Evolutionary conservation across 2,797 vertebrate genomes (phyloP), one percentile per base, ranked within the genome.

Genomic region (Poeciliopsis turneri): DNA sequence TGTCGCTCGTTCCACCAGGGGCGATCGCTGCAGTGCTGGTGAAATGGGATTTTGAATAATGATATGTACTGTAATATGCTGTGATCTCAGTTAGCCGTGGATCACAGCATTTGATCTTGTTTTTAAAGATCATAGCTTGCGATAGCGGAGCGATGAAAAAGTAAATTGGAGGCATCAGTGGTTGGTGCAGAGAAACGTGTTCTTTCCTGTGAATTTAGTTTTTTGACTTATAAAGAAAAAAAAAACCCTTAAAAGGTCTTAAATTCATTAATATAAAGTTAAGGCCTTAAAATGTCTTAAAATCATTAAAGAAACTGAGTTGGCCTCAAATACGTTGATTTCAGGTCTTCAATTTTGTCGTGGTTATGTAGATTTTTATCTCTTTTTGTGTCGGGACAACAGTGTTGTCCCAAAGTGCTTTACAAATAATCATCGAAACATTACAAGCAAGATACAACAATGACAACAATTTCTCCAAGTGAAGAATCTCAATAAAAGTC

Each of bases 1-100:
- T 84, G 94, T 87, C 13, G 0, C 75, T 12, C 69, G 0, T 57
- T 23, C 23, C 28, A 2, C 20, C 2, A 1, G 23, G 18, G 20
- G 5, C 28, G 15, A 10, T 72, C 45, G 9, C 0, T 2, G 0
- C 23, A 15, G 8, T 28, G 9, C 9, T 70, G 41, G 0, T 33
- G 33, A 61, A 33, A 33, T 72, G 51, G 41, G 39, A 8, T 33
- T 1, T 64, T 2, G 8, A 69, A n/a, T 7, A 3, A 51, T 36
- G 18, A 64, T 4, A 36, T 16, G 49, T 23, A n/a, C 25, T n/a
- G 9, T 55, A 33, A 28, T 36, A 20, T 10, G 6, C 15, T 8
- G 57, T 33, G 5, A 61, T 36, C 8, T 36, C 6, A 18, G 33
- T 36, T 23, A 1, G 18, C 33, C 1, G 33, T 36, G 28, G 59